phyloP scores from a whole-genome alignment of 2,888 invertebrate species.

The Ormyrus pomaceus region DNA sequence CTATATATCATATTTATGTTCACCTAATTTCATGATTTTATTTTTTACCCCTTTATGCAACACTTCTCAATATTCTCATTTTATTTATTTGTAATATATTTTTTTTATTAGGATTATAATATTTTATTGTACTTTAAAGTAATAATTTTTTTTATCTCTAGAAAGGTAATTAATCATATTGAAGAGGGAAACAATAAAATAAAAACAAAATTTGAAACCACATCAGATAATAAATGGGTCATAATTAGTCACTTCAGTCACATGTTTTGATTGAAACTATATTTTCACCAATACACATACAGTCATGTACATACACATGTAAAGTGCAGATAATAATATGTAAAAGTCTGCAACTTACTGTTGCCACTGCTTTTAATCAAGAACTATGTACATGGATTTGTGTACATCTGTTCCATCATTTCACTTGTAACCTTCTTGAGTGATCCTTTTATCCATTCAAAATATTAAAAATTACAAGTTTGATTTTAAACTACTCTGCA shows the following conservation, averaged over 20 bases:
- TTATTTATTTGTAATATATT: too few species aligned
- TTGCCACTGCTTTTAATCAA: constrained; percentile 15
- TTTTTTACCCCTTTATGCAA: background rate
- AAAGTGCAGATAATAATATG: background rate
- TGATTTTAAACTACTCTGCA: background rate
- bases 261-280: background rate
- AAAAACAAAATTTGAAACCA: background rate
- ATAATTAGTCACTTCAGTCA: background rate
- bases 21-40: background rate
- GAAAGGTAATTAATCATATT: background rate
- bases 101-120: too few species aligned
- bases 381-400: constrained; percentile 26
- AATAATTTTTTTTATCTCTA: too few species aligned
- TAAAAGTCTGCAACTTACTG: background rate
- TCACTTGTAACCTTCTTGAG: background rate
- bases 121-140: too few species aligned
- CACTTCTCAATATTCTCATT: too few species aligned
- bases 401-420: background rate
- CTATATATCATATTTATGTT: background rate
- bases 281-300: too few species aligned
- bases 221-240: background rate
- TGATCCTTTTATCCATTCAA: background rate
- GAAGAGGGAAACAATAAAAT: background rate
- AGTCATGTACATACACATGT: background rate
- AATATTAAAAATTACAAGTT: background rate